phyloP scores from a whole-genome alignment of 1,140 invertebrate genomes.

The Pararge aegeria region DNA sequence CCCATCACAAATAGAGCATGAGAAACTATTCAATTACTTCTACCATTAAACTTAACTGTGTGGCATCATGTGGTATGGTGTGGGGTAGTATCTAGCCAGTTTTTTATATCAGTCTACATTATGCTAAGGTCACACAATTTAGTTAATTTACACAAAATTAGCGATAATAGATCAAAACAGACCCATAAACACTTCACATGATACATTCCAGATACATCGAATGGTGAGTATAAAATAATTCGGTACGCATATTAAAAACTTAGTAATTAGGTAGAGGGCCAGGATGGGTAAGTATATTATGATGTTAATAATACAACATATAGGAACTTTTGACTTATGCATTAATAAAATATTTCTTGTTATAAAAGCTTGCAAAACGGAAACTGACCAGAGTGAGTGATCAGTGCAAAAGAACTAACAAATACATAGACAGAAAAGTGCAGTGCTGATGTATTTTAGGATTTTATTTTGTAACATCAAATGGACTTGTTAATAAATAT shows the following conservation, averaged over 20 bases:
- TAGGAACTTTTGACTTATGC: slow-evolving; percentile 24
- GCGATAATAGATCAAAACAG: too few species aligned
- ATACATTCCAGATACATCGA: slow-evolving; percentile 42
- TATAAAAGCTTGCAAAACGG: slow-evolving; percentile 75
- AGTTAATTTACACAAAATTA: too few species aligned
- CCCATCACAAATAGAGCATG: too few species aligned
- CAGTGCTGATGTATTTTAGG: slow-evolving; percentile 50
- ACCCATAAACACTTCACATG: slow-evolving; percentile 11
- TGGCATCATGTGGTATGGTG: too few species aligned
- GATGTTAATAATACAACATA: slow-evolving; percentile 14
- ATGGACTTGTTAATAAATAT: slow-evolving; percentile 64
- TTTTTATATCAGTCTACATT: too few species aligned
- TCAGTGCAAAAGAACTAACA: slow-evolving; percentile 48
- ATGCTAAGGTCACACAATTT: too few species aligned
- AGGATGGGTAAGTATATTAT: slow-evolving; percentile 47
- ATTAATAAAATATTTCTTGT: slow-evolving; percentile 58
- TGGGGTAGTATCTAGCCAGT: too few species aligned
- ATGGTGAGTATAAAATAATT: slow-evolving; percentile 57
- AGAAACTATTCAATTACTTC: too few species aligned
- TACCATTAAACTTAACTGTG: too few species aligned
- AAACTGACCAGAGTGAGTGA: slow-evolving; percentile 65
- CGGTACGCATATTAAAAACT: slow-evolving; percentile 14
- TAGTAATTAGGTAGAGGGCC: slow-evolving; percentile 21
- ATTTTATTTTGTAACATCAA: slow-evolving; percentile 50
- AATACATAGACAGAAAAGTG: slow-evolving; percentile 46